phyloP scores from a whole-genome alignment of 35 echinoderm and acorn worm genomes.

The Apostichopus japonicus region DNA sequence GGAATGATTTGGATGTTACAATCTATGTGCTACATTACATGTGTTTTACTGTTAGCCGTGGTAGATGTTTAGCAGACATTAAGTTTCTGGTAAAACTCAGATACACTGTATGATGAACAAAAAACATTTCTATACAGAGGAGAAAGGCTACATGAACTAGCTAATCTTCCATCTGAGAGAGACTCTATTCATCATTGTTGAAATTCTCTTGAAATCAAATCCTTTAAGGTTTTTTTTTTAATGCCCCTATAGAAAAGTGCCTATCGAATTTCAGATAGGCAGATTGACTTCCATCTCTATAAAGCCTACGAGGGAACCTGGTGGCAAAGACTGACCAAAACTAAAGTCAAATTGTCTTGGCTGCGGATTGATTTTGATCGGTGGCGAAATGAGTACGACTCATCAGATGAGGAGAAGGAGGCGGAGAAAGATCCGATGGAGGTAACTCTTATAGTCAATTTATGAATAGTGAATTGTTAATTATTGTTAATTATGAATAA shows the following conservation, averaged over 20 bases:
- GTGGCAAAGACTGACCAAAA: constrained; percentile 70
- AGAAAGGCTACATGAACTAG: neutral
- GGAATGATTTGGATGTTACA: too few species aligned
- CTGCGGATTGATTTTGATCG: constrained; percentile 95
- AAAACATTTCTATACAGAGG: too few species aligned
- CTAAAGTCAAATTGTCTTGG: constrained; percentile 68
- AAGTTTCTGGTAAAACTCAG: neutral
- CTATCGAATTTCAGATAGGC: constrained; percentile 70
- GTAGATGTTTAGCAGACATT: neutral
- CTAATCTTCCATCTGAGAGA: too few species aligned
- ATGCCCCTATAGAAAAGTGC: constrained; percentile 63
- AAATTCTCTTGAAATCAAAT: neutral
- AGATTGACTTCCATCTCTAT: constrained; percentile 80
- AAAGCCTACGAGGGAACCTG: constrained; percentile 54
- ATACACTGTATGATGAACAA: too few species aligned
- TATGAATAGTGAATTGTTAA: too few species aligned
- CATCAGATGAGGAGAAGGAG: constrained; percentile 64
- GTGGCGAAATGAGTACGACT: constrained; percentile 73
- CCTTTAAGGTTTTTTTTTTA: neutral
- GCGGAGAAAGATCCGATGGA: neutral
- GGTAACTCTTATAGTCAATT: neutral
- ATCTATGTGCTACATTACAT: too few species aligned
- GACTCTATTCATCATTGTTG: neutral
- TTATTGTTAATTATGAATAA: too few species aligned
- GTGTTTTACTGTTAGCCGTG: neutral